Percentiles rank a stretch among this genome's conserved stretches.
phyloP scores from a whole-genome alignment of 2,113 vertebrate species.

The Pelecanus crispus region DNA sequence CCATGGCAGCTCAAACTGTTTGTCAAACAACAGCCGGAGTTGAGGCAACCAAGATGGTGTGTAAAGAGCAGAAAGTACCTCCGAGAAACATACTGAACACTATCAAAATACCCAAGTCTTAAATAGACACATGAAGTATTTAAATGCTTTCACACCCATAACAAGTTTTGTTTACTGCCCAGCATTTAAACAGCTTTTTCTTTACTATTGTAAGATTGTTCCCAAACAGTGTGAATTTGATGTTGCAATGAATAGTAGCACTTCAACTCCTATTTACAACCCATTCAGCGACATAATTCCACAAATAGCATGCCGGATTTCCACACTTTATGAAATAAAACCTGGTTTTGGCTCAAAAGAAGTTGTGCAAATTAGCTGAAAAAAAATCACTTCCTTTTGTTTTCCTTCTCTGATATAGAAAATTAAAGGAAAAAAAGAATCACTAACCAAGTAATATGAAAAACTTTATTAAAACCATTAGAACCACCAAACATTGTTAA shows the following conservation, averaged over 20 bases:
- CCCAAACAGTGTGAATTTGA: constrained; percentile 57
- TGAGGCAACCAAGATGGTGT: constrained; percentile 57
- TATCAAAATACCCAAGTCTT: constrained; percentile 37
- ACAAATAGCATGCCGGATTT: constrained; percentile 28
- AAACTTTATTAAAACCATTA: constrained; percentile 45
- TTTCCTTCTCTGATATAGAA: neutral
- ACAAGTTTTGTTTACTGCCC: constrained; percentile 58
- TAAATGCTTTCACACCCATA: constrained; percentile 58
- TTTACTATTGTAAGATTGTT: constrained; percentile 47
- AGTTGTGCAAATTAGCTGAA: constrained; percentile 31
- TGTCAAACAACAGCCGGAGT: constrained; percentile 56
- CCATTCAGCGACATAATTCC: constrained; percentile 36
- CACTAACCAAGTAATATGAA: neutral
- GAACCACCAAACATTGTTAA: constrained; percentile 23
- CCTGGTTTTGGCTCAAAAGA: constrained; percentile 25
- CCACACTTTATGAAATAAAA: constrained; percentile 27
- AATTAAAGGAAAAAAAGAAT: neutral
- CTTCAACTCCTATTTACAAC: constrained; percentile 43
- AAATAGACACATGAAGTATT: constrained; percentile 56
- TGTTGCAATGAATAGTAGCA: constrained; percentile 46
- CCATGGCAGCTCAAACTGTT: constrained; percentile 48
- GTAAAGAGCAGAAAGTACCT: constrained; percentile 53
- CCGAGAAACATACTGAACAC: constrained; percentile 39
- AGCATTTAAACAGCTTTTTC: constrained; percentile 59
- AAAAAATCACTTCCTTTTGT: constrained; percentile 13